Evolutionary conservation across 2,888 invertebrate genomes (phyloP), one percentile per base, ranked within the genome.

Genomic region (Parnassius orleans): DNA sequence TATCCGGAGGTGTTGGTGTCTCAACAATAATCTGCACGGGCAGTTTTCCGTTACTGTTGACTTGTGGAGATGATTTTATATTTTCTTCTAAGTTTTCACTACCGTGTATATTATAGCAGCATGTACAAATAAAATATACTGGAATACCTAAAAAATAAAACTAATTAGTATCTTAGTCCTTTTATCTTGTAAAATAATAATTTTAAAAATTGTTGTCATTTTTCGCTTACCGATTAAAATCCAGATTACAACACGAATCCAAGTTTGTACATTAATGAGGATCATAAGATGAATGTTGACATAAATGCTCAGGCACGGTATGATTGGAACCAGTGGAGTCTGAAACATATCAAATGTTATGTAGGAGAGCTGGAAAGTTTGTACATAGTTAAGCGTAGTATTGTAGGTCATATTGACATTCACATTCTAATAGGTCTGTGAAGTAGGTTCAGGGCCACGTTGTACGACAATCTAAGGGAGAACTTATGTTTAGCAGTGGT

Each of bases 281-380:
- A 96, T 87, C 97, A 98, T 97, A 24, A 98, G 88, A 79, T 97
- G 96, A 61, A 97, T 93, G 78, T 98, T 98, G 52, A 96, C 92
- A 70, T 97, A 93, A 67, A 97, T 95, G 76, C 97, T 97, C 53
- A 96, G 74, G 47, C 95, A 95, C 0, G 98, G 98, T 58, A 98
- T 81, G 63, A 96, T 86, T 2, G 98, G 98, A 0, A 98, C 96
- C 14, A 95, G 84, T 0, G 98, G 98, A 7, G 97, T 96, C 95
- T 97, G 85, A 14, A 63, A 63, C 10, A 15, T 51, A 24, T 60
- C 10, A 12, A 51, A 42, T 14, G 11, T 47, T 9, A 7, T 7
- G 33, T 5, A 33, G 5, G 7, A 33, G 7, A 33, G 33, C 5
- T 33, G 33, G 33, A 33, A 33, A 33, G 7, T 33, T 33, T 33